Conservation (phyloP, 2,888 invertebrate genomes). For the Aphodius sticticus region DNA sequence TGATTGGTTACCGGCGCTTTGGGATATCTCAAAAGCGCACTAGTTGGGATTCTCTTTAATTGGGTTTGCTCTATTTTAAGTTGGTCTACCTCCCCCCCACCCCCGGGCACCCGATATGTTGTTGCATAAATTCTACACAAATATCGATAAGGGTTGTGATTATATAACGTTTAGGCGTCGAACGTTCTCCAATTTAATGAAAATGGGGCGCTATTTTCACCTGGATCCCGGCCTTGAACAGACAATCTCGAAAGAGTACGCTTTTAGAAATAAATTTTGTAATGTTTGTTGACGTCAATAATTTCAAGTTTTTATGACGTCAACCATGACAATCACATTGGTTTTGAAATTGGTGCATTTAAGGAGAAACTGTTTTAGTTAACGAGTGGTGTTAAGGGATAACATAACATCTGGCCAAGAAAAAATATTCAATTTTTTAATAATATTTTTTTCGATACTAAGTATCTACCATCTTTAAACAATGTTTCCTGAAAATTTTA, state of each 20-base stretch:
- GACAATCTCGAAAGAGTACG: not conserved
- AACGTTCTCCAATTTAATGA: conserved; percentile 8
- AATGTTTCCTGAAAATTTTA: no score
- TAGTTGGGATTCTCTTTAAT: conserved; percentile 44
- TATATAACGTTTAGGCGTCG: not conserved
- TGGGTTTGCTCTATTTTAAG: conserved; percentile 35
- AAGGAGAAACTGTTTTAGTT: no score
- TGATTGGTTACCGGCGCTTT: conserved; percentile 40
- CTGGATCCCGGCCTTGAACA: not conserved
- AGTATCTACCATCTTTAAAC: no score
- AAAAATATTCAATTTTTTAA: no score
- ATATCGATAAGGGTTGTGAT: conserved; percentile 6
- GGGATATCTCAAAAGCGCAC: conserved; percentile 38
- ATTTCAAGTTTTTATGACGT: no score
- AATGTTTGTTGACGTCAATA: not conserved
- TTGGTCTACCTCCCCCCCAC: not conserved
- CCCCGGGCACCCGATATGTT: not conserved
- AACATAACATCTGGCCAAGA: no score
- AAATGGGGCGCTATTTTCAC: not conserved
- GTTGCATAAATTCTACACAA: conserved; percentile 6
- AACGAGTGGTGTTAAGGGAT: no score
- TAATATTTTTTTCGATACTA: no score
- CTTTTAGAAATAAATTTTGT: not conserved
- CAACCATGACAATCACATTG: no score
- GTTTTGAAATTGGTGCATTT: no score